Evolutionary conservation across 1,140 invertebrate genomes (phyloP).

Genomic region (Oncopeltus fasciatus): DNA sequence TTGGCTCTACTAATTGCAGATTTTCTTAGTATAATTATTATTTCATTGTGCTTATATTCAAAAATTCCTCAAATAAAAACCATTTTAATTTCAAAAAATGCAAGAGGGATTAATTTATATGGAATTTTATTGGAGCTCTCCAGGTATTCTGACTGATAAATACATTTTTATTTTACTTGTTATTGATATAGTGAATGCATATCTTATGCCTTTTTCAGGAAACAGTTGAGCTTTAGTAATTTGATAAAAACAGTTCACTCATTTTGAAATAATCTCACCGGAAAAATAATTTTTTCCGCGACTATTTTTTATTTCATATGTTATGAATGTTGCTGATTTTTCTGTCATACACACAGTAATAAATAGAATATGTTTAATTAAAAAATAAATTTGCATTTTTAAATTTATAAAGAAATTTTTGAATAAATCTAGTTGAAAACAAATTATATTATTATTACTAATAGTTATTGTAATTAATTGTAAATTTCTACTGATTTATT

Average conservation of each 20-base stretch:
- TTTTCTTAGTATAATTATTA: conserved; percentile 45
- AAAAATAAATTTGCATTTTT: too few relatives aligned
- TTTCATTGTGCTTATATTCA: conserved; percentile 46
- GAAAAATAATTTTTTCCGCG: too few relatives aligned
- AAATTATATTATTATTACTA: too few relatives aligned
- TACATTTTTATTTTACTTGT: not conserved
- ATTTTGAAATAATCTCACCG: not conserved
- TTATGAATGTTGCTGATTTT: too few relatives aligned
- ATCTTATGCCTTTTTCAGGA: too few relatives aligned
- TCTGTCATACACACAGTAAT: too few relatives aligned
- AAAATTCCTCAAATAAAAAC: conserved; percentile 57
- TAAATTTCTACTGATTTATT: too few relatives aligned
- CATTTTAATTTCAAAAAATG: conserved; percentile 39
- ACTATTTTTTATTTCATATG: too few relatives aligned
- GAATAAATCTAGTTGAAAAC: too few relatives aligned
- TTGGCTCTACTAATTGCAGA: conserved; percentile 33
- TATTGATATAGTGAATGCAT: not conserved
- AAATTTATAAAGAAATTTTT: too few relatives aligned
- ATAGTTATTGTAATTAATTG: too few relatives aligned
- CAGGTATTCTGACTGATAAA: conserved; percentile 34
- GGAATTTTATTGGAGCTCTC: conserved; percentile 47
- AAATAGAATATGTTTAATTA: too few relatives aligned
- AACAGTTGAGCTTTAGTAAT: not conserved
- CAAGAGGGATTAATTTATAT: conserved; percentile 43
- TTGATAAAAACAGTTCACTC: not conserved